These are phyloP conservation scores for Cheilosia vulpina DNA, from an alignment of 2,888 invertebrate genomes.

Conservation along the genomic window DNA sequence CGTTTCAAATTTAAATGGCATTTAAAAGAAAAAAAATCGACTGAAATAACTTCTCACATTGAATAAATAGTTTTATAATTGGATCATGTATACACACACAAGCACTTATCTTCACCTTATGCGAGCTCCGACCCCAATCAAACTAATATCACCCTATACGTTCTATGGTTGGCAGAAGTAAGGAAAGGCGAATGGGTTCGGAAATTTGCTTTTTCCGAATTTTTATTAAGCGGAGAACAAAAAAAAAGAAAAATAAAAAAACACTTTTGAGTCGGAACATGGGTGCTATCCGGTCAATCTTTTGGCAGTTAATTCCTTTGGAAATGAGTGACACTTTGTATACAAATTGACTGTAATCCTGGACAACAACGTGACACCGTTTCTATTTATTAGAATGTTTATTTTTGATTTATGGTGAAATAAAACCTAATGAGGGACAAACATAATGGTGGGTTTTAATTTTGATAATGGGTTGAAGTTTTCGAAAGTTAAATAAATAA, in stretches of 20 bases:
- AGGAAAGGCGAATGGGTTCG: slow-evolving; percentile 5
- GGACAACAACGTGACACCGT: slow-evolving; percentile 60
- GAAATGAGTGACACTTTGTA: slow-evolving; percentile 72
- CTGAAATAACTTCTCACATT: slow-evolving; percentile 33
- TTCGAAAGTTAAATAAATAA: slow-evolving; percentile 1
- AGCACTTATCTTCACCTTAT: slow-evolving; percentile 21
- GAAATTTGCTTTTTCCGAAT: slow-evolving; percentile 23
- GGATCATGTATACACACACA: slow-evolving; percentile 27
- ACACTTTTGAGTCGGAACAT: slow-evolving; percentile 56
- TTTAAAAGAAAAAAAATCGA: slow-evolving; percentile 14
- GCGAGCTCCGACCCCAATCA: slow-evolving; percentile 60
- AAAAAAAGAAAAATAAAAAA: slow-evolving; percentile 30
- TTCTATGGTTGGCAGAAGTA: background rate
- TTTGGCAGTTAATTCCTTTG: slow-evolving; percentile 72
- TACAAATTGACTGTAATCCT: slow-evolving; percentile 74
- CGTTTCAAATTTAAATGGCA: slow-evolving; percentile 63
- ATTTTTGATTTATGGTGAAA: slow-evolving; percentile 70
- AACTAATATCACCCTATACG: slow-evolving; percentile 22
- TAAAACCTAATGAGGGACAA: slow-evolving; percentile 53
- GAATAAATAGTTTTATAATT: slow-evolving; percentile 62
- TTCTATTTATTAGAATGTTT: slow-evolving; percentile 70
- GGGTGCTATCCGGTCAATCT: slow-evolving; percentile 53
- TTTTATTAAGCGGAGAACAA: background rate
- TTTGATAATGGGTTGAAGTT: slow-evolving; percentile 39
- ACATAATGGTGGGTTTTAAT: slow-evolving; percentile 48